Evolutionary conservation across 1,140 invertebrate genomes (phyloP), one percentile per base, ranked within the genome.

Genomic region (Achatina immaculata): DNA sequence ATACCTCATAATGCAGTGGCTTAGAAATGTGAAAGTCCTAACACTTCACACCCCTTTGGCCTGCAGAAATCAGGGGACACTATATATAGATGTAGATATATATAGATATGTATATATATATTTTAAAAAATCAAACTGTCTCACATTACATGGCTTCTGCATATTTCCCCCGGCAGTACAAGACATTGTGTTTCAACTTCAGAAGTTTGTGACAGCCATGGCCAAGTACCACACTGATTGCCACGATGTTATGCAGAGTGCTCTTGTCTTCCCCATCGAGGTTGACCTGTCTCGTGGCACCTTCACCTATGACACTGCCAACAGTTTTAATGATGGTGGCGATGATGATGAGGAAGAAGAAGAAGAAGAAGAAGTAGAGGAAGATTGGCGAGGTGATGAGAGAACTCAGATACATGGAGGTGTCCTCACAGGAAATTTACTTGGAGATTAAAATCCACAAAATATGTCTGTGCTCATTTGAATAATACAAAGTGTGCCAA

Each of bases 221-320:
- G 94, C 95, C 2, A 94, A 95, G 78, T 96, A 97, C 85, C 93
- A 94, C 86, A 91, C 90, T 74, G 92, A 94, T 81, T 94, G 93
- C 83, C 91, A 93, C 82, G 86, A 87, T 9, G 87, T 93, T 9
- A 93, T 97, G 83, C 92, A 98, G 58, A 94, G 95, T 43, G 94
- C 94, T 0, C 93, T 94, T 0, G 92, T 99, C 9, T 99, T 99
- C 91, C 98, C 98, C 0, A 97, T 99, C 16, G 98, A 99, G 92
- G 96, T 99, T 28, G 97, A 99, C 92, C 92, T 99, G 24, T 95
- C 96, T 1, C 94, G 96, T 86, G 96, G 95, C 69, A 97, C 97
- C 45, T 98, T 99, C 89, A 91, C 90, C 21, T 92, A 92, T 78
- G 88, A 91, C 81, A 90, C 86, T 0, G 82, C 87, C 7, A 86